Conservation (phyloP, 2,113 vertebrate species). For the Burhinus bistriatus region DNA sequence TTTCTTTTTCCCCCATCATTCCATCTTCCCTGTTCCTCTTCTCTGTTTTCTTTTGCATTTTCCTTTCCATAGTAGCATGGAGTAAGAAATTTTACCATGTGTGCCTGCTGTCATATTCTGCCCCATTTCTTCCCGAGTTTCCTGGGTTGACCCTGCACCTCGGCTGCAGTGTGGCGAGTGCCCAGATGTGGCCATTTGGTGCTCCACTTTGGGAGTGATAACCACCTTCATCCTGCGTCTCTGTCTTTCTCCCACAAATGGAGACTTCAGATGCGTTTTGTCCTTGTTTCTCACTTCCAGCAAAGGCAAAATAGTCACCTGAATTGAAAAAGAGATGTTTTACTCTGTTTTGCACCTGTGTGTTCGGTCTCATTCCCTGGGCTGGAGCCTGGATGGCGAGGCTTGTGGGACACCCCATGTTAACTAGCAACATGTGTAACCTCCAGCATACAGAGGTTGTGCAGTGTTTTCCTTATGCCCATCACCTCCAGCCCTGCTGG, state of each 20-base stretch:
- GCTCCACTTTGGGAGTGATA: fast-evolving
- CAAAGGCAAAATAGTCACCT: neutral
- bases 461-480: neutral
- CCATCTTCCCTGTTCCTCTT: neutral
- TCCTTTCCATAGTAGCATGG: neutral
- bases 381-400: neutral
- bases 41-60: neutral
- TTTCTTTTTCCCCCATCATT: neutral
- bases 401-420: neutral
- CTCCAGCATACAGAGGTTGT: neutral
- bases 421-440: neutral
- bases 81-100: neutral
- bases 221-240: neutral
- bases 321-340: neutral
- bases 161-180: too few relatives aligned
- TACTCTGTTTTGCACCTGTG: neutral
- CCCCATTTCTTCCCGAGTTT: neutral
- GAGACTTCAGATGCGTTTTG: neutral
- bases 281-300: neutral
- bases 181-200: too few relatives aligned
- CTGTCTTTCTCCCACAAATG: neutral
- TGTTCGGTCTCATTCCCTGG: neutral
- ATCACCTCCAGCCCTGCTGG: neutral
- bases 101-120: neutral
- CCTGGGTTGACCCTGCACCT: neutral